A percentile compares a stretch with the other conserved stretches of the same genome.
Conservation (phyloP, 1,140 invertebrate genomes). For the Phthorimaea operculella region DNA sequence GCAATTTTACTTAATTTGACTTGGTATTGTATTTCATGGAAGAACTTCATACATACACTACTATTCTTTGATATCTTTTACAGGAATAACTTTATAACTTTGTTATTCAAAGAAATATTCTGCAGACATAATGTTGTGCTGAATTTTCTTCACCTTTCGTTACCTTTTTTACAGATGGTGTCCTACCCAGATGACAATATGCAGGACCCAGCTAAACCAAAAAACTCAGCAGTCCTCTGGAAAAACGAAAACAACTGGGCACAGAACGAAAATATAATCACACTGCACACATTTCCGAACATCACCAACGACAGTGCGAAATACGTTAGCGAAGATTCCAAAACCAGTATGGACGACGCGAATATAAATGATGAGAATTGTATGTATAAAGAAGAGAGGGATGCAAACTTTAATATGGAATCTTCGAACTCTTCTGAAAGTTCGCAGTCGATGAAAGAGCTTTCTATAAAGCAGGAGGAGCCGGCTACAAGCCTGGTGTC, state of each 20-base stretch:
- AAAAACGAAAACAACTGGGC: constrained; percentile 53
- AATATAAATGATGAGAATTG: constrained; percentile 58
- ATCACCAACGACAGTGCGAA: constrained; percentile 47
- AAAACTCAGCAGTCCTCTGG: constrained; percentile 55
- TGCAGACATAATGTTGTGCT: too few relatives aligned
- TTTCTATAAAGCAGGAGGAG: constrained; percentile 49
- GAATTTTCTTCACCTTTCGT: too few relatives aligned
- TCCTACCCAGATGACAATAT: constrained; percentile 57
- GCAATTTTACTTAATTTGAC: not conserved
- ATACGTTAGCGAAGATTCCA: constrained; percentile 59
- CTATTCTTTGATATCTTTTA: too few relatives aligned
- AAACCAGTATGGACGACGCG: constrained; percentile 57
- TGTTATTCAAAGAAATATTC: too few relatives aligned
- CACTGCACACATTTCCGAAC: constrained; percentile 47
- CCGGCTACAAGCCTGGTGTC: constrained; percentile 38
- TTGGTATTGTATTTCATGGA: too few relatives aligned
- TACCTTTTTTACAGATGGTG: constrained; percentile 47
- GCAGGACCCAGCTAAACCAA: constrained; percentile 57
- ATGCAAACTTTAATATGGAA: constrained; percentile 62
- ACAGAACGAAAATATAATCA: constrained; percentile 50
- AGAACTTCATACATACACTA: not conserved
- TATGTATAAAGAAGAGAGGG: constrained; percentile 57
- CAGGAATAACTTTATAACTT: too few relatives aligned
- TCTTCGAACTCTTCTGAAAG: constrained; percentile 62
- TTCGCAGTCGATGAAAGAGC: constrained; percentile 58